Percentiles rank a stretch among this genome's conserved stretches.
Evolutionary conservation across 2,113 vertebrate species (phyloP).

Genomic region (Dolichallabes microphthalmus): DNA sequence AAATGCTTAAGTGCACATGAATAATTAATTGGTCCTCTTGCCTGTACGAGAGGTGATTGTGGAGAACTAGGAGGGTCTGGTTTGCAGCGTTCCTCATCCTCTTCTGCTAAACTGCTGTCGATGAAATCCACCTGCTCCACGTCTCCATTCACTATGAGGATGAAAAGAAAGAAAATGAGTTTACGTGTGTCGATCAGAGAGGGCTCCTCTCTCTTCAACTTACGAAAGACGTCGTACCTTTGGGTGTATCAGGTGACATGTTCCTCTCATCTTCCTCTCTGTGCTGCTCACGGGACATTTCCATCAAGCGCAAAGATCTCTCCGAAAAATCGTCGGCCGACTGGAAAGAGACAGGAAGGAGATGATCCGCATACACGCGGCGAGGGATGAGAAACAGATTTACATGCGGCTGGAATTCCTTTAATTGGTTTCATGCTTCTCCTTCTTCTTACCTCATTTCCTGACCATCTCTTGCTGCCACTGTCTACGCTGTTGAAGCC

Average conservation of each 20-base stretch:
- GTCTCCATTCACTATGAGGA: constrained; percentile 70
- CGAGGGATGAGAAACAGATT: constrained; percentile 3
- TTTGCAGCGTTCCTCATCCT: constrained; percentile 72
- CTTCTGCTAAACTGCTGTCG: constrained; percentile 73
- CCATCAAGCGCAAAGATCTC: constrained; percentile 78
- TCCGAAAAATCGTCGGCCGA: constrained; percentile 87
- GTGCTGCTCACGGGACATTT: constrained; percentile 78
- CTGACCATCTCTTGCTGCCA: constrained; percentile 89
- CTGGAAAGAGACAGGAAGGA: constrained; percentile 58
- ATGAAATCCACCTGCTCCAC: constrained; percentile 78
- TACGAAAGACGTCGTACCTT: constrained; percentile 14
- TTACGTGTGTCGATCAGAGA: background rate
- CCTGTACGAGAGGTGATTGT: constrained; percentile 54
- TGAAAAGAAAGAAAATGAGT: background rate
- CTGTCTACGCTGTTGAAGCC: constrained; percentile 92
- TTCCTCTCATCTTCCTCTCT: constrained; percentile 68
- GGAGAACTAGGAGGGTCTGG: constrained; percentile 31
- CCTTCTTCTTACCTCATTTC: constrained; percentile 78
- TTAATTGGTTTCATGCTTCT: background rate
- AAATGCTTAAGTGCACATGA: background rate
- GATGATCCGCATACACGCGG: background rate
- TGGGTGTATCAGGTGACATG: constrained; percentile 40
- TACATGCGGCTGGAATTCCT: background rate
- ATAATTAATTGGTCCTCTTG: constrained; percentile 38
- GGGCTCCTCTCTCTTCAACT: background rate